Evolutionary conservation across 2,113 vertebrate species (phyloP).

Genomic region (Otus sunia): DNA sequence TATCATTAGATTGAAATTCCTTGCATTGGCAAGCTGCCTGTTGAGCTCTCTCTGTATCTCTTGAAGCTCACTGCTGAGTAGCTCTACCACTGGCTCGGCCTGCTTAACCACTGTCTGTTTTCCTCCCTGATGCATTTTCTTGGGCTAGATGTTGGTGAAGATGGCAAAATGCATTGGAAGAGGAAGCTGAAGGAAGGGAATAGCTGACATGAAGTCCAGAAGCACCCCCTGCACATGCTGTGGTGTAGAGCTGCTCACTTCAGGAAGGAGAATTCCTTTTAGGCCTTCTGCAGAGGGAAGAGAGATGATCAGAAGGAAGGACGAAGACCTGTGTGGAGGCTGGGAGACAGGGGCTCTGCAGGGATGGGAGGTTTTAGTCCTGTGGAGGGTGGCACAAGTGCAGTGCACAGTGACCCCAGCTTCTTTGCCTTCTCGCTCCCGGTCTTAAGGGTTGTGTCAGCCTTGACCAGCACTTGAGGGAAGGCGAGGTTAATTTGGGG

Average conservation of each 20-base stretch:
- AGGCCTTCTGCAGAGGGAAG: background rate
- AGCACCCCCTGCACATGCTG: rapidly evolving
- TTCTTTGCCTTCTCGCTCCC: background rate
- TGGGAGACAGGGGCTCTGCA: rapidly evolving
- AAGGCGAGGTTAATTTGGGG: rapidly evolving
- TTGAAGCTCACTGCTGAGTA: background rate
- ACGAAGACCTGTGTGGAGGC: background rate
- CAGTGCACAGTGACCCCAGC: no score
- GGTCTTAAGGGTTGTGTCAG: background rate
- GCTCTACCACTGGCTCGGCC: background rate
- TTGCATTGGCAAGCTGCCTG: background rate
- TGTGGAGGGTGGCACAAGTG: rapidly evolving
- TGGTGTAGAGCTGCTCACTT: background rate
- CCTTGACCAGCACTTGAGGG: background rate
- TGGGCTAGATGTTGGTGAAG: rapidly evolving
- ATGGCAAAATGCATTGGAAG: rapidly evolving
- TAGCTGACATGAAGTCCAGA: background rate
- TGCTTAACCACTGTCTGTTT: rapidly evolving
- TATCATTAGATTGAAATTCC: background rate
- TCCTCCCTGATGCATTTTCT: background rate
- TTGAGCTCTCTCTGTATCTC: background rate
- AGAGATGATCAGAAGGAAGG: background rate
- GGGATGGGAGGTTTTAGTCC: background rate
- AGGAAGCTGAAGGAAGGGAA: background rate
- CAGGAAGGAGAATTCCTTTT: background rate